phyloP scores from a whole-genome alignment of 2,797 vertebrate genomes.

The Pseudochirops corinnae region DNA sequence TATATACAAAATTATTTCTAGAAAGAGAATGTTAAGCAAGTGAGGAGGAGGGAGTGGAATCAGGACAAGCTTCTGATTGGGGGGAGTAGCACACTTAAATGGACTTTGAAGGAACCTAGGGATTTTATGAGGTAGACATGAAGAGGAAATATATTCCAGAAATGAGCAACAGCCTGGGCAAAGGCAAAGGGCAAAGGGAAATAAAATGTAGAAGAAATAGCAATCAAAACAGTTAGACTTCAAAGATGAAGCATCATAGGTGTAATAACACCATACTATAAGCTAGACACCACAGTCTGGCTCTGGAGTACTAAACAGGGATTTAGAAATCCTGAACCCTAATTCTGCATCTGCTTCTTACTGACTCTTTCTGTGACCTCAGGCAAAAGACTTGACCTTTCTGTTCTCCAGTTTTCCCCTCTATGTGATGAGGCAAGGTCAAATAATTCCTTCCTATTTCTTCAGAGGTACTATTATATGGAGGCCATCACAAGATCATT shows the following conservation, averaged over 20 bases:
- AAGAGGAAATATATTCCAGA: neutral
- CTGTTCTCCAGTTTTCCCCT: neutral
- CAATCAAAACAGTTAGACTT: neutral
- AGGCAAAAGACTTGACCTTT: slow-evolving; percentile 47
- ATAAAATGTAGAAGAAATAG: neutral
- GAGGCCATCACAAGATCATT: slow-evolving; percentile 19
- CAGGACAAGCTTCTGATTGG: neutral
- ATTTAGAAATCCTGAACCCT: neutral
- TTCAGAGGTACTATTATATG: neutral
- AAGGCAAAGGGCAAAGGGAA: neutral
- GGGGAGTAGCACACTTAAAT: neutral
- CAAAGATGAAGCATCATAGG: neutral
- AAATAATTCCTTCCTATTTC: slow-evolving; percentile 40
- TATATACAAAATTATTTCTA: neutral
- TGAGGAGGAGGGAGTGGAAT: neutral
- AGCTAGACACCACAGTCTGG: neutral
- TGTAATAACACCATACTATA: neutral
- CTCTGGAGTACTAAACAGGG: neutral
- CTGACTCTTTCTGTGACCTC: slow-evolving; percentile 36
- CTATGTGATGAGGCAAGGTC: neutral
- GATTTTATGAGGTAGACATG: neutral
- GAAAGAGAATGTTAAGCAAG: neutral
- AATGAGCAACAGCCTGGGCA: neutral
- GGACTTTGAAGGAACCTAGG: neutral
- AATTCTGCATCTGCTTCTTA: slow-evolving; percentile 20